phyloP scores from a whole-genome alignment of 2,113 vertebrate genomes.

The Syrrhaptes paradoxus region DNA sequence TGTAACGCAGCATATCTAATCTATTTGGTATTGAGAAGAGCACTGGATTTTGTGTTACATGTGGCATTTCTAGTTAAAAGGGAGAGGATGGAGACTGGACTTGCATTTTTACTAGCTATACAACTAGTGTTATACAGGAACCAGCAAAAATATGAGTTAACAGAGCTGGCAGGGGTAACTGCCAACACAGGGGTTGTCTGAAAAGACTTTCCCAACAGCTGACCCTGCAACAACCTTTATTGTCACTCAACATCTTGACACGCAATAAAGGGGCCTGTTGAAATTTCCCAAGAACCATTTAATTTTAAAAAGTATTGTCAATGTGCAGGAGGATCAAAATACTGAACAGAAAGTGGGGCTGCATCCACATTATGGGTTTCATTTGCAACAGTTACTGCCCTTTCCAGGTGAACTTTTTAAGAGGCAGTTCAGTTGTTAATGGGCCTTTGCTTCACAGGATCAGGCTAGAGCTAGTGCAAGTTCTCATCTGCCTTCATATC shows the following conservation, averaged over 20 bases:
- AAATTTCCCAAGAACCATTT: not conserved
- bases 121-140: not conserved
- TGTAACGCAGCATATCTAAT: not conserved
- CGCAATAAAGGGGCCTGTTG: not conserved
- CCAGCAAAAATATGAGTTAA: not conserved
- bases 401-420: not conserved
- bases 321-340: not conserved
- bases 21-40: not conserved
- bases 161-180: not conserved
- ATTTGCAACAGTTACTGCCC: not conserved
- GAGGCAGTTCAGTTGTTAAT: not conserved
- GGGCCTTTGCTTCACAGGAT: not conserved
- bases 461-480: accelerated
- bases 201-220: not conserved
- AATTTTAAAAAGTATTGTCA: not conserved
- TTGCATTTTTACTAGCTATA: not conserved
- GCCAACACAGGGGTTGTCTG: not conserved
- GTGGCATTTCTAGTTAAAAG: not conserved
- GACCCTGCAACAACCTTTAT: not conserved
- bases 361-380: not conserved
- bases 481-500: not conserved
- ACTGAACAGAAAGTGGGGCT: not conserved
- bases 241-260: not conserved
- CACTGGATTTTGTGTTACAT: not conserved
- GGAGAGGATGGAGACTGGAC: not conserved